Conservation (phyloP, 2,888 invertebrate species). For the Caenorhabditis doughertyi region DNA sequence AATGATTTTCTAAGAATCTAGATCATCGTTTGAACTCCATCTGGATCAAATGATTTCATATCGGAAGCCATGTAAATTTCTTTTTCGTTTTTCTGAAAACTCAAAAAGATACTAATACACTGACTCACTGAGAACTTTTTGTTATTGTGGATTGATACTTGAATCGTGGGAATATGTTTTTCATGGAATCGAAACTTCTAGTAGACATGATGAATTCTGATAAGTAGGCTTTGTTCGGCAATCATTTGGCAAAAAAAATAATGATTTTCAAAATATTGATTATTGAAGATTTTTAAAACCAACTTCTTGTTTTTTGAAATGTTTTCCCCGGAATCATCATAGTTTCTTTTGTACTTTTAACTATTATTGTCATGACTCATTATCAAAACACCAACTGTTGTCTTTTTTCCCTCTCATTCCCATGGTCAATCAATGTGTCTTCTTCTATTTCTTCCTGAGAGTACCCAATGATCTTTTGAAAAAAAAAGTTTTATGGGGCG, state of each 20-base stretch:
- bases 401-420: not conserved
- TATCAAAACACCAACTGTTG: constrained; percentile 4
- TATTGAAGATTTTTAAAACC: not conserved
- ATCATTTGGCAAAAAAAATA: too few relatives aligned
- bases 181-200: too few relatives aligned
- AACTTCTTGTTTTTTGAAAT: not conserved
- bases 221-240: too few relatives aligned
- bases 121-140: not conserved
- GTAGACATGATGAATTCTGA: too few relatives aligned
- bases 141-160: too few relatives aligned
- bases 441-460: not conserved
- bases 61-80: not conserved
- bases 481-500: constrained; percentile 13
- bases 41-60: not conserved
- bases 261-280: not conserved
- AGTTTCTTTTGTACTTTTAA: not conserved
- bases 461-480: constrained; percentile 37
- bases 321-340: too few relatives aligned
- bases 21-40: not conserved
- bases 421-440: constrained; percentile 16
- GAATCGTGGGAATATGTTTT: too few relatives aligned
- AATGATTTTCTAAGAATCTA: not conserved
- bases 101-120: not conserved
- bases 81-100: not conserved
- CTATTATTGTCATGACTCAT: not conserved